Conservation (phyloP, 2,888 invertebrate species). For the Apomyelois bistriatella region DNA sequence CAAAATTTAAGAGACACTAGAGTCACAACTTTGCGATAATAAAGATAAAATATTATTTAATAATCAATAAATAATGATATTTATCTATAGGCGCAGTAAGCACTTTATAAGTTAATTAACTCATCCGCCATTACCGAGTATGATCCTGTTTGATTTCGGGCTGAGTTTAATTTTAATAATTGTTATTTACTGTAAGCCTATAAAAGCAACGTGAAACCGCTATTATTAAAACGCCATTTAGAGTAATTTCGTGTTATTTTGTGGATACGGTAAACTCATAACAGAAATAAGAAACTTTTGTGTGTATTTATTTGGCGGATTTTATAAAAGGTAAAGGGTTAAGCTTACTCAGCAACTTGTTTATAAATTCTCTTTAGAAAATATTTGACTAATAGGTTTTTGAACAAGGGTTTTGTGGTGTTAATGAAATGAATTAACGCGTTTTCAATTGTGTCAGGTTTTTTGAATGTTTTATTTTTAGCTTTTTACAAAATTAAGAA, state of each 20-base stretch:
- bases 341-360: constrained; percentile 36
- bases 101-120: no score
- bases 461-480: constrained; percentile 31
- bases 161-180: neutral
- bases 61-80: no score
- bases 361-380: constrained; percentile 14
- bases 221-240: constrained; percentile 30
- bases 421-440: neutral
- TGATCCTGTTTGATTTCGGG: neutral
- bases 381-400: neutral
- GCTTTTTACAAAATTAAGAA: no score
- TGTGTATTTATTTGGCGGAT: constrained; percentile 25
- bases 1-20: no score
- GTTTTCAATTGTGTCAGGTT: constrained; percentile 62
- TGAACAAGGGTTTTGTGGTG: neutral
- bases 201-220: constrained; percentile 27
- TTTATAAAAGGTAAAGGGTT: constrained; percentile 37
- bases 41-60: no score
- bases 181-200: neutral
- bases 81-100: no score
- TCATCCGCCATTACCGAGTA: neutral
- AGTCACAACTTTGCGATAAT: no score
- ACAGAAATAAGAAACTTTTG: constrained; percentile 40
- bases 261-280: constrained; percentile 28
- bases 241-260: constrained; percentile 28